A percentile compares a stretch with the other conserved stretches of the same genome.
phyloP scores from a whole-genome alignment of 2,888 invertebrate species.

The Drosophila glabriapex region DNA sequence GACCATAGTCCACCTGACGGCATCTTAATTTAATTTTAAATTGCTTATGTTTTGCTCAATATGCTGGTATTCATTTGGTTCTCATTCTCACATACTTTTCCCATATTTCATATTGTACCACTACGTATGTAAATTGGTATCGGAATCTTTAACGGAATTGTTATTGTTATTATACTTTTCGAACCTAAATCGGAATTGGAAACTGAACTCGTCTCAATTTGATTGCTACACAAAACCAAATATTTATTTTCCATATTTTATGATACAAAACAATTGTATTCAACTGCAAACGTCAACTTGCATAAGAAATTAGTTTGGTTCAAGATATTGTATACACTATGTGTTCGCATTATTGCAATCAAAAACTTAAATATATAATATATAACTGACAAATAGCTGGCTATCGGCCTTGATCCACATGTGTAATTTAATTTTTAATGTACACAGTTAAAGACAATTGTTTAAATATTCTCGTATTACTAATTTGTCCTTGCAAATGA shows the following conservation, averaged over 20 bases:
- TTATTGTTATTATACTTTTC: neutral
- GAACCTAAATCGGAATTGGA: neutral
- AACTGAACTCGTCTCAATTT: accelerated
- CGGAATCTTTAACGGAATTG: no score
- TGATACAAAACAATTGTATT: neutral
- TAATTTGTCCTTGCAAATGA: conserved; percentile 17
- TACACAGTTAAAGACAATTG: conserved; percentile 19
- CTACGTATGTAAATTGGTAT: neutral
- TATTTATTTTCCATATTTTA: neutral
- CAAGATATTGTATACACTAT: neutral
- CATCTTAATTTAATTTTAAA: neutral
- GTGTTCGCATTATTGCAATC: neutral
- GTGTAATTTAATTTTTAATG: conserved; percentile 2
- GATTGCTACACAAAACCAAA: neutral
- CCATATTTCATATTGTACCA: neutral
- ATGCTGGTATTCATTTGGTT: neutral
- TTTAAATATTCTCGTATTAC: conserved; percentile 10
- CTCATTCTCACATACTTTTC: neutral
- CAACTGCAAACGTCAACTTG: neutral
- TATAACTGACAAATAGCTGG: conserved; percentile 2
- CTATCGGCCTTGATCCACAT: neutral
- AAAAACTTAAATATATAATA: neutral
- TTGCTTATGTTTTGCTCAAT: neutral
- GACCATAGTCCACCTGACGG: neutral
- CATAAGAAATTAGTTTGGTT: neutral